Evolutionary conservation across 2,113 vertebrate genomes (phyloP), one percentile per base, ranked within the genome.

Genomic region (Hemichromis elongatus): DNA sequence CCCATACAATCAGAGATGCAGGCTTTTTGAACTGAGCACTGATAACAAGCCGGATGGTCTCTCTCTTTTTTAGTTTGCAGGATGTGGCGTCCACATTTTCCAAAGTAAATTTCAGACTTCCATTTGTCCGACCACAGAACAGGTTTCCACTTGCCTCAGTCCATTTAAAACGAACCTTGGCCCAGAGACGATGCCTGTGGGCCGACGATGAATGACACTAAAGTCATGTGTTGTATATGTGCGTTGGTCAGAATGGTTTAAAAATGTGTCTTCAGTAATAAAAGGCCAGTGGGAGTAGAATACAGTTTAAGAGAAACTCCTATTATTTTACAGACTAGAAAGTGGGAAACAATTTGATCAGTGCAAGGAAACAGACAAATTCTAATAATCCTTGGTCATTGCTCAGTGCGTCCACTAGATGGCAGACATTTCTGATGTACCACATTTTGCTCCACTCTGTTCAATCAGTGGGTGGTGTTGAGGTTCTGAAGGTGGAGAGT

Each of bases 321-420:
- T 9, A 75, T 50, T 30, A 50, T 33, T 52, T 52, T 50, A 50
- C 42, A 13, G 68, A 73, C 45, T n/a, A 75, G 16, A 7, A 50
- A 75, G 16, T 30, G 16, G 26, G 24, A 75, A 50, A 19, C 45
- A 52, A 12, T 75, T 50, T 50, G 18, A 52, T 52, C 45, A 30
- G 33, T 1, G 10, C 18, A 52, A 75, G 70, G 26, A 45, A 26
- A 30, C 45, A n/a, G 16, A 52, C 16, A 75, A 12, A 56, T 80
- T 80, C 12, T n/a, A 18, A 26, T 33, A 1, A 73, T 21, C 4
- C 1, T 6, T 6, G 82, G 86, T 77, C 53, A n/a, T 82, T 45
- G 5, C 80, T 24, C 3, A 3, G 9, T 53, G 7, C 13, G n/a
- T 66, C 92, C 94, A 93, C 93, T 89, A 92, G 94, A 68, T 86